phyloP scores from a whole-genome alignment of 2,797 vertebrate species.

The Prunella strophiata region DNA sequence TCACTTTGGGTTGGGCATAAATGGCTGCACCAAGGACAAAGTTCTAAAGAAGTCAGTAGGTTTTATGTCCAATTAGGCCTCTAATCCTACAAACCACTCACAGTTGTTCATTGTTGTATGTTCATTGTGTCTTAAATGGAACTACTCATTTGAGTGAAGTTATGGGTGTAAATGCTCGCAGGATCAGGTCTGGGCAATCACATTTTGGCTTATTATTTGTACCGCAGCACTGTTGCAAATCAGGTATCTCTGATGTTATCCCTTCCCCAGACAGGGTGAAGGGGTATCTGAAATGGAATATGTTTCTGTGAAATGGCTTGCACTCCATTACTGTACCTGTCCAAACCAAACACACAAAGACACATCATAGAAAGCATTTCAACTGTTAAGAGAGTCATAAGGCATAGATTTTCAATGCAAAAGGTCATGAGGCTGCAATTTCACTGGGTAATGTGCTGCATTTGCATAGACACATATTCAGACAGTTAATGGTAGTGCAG shows the following conservation, averaged over 20 bases:
- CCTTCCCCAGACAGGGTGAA: background rate
- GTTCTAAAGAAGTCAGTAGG: background rate
- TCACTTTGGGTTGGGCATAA: rapidly evolving
- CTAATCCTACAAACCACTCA: background rate
- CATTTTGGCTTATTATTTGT: background rate
- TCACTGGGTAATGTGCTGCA: background rate
- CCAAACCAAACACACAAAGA: background rate
- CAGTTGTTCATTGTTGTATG: background rate
- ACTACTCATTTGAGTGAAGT: background rate
- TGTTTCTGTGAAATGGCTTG: slow-evolving; percentile 5
- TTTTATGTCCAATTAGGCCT: background rate
- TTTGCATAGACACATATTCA: slow-evolving; percentile 56
- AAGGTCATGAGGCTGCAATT: slow-evolving; percentile 51
- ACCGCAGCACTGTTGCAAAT: background rate
- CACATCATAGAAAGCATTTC: background rate
- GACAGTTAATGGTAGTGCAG: slow-evolving; percentile 52
- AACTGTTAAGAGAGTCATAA: slow-evolving; percentile 27
- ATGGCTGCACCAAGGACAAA: background rate
- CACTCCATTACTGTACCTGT: background rate
- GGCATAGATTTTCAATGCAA: slow-evolving; percentile 34
- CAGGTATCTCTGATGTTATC: background rate
- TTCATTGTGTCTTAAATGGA: slow-evolving; percentile 15
- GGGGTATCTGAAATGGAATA: background rate
- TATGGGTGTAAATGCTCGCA: background rate
- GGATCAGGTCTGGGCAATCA: background rate